These are phyloP conservation scores for Sebastes vulpes DNA, from an alignment of 2,797 vertebrate species.

Conservation along the genomic window DNA sequence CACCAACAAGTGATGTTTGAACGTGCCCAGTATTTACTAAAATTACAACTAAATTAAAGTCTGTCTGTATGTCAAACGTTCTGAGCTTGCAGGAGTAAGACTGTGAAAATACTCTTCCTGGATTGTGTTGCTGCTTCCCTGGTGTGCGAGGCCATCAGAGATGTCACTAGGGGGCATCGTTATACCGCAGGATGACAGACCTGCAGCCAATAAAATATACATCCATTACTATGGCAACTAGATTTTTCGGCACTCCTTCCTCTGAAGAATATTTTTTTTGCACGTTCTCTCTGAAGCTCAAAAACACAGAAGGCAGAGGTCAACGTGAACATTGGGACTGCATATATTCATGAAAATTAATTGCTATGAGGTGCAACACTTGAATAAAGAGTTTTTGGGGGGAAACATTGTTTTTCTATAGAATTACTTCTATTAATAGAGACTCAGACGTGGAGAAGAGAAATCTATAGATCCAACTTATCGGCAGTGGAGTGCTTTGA, in stretches of 20 bases:
- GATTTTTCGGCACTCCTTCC: conserved; percentile 9
- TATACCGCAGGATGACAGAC: conserved; percentile 67
- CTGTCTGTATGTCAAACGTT: background rate
- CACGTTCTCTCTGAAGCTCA: background rate
- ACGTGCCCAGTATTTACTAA: background rate
- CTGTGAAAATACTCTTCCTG: conserved; percentile 13
- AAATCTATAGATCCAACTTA: conserved; percentile 30
- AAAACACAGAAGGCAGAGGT: conserved; percentile 18
- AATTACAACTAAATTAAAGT: background rate
- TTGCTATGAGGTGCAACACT: background rate
- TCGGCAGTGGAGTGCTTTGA: conserved; percentile 15
- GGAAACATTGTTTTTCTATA: background rate
- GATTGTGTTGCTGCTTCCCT: conserved; percentile 2
- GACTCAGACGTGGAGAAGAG: background rate
- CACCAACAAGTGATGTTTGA: background rate
- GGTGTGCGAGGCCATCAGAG: conserved; percentile 30
- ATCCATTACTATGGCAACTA: conserved; percentile 74
- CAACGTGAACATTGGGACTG: background rate
- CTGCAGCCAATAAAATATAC: conserved; percentile 41
- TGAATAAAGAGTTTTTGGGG: conserved; percentile 6
- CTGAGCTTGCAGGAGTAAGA: background rate
- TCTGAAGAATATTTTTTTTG: conserved; percentile 9
- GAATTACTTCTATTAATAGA: background rate
- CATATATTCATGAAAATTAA: background rate
- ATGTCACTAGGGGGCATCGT: conserved; percentile 84